These are phyloP conservation scores for Oligia latruncula DNA, from an alignment of 2,888 invertebrate genomes.

Conservation along the genomic window DNA sequence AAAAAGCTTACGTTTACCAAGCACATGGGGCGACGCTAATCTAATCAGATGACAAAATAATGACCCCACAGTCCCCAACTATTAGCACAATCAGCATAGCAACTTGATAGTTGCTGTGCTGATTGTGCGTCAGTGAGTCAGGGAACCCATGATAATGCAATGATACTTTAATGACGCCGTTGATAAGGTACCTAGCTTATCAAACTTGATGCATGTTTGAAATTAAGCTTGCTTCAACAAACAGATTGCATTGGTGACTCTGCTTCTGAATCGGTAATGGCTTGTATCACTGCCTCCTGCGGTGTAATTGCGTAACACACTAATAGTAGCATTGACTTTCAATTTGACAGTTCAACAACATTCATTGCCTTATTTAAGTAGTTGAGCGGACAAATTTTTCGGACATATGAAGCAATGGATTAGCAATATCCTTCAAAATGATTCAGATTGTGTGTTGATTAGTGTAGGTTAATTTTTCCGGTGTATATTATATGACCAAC, in stretches of 20 bases:
- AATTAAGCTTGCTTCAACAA: slow-evolving; percentile 1
- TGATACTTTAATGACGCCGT: slow-evolving; percentile 18
- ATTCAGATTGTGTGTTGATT: no score
- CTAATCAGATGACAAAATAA: slow-evolving; percentile 31
- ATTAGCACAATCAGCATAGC: slow-evolving; percentile 12
- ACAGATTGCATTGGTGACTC: not conserved
- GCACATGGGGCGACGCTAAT: not conserved
- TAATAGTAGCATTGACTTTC: no score
- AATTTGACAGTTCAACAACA: no score
- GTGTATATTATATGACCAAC: no score
- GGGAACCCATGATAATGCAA: slow-evolving; percentile 22
- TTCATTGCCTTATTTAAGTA: no score
- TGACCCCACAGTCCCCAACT: slow-evolving; percentile 35
- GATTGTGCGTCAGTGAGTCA: slow-evolving; percentile 12
- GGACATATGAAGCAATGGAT: no score
- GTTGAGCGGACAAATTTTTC: no score
- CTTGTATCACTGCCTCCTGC: not conserved
- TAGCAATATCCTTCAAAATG: no score
- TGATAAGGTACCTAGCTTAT: slow-evolving; percentile 21
- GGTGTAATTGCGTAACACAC: no score
- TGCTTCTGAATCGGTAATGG: not conserved
- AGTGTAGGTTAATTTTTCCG: no score
- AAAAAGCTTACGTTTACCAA: not conserved
- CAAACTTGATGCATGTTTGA: slow-evolving; percentile 1
- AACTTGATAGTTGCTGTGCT: no score